phyloP scores from a whole-genome alignment of 1,140 invertebrate species.

The Matsumurasca onukii region DNA sequence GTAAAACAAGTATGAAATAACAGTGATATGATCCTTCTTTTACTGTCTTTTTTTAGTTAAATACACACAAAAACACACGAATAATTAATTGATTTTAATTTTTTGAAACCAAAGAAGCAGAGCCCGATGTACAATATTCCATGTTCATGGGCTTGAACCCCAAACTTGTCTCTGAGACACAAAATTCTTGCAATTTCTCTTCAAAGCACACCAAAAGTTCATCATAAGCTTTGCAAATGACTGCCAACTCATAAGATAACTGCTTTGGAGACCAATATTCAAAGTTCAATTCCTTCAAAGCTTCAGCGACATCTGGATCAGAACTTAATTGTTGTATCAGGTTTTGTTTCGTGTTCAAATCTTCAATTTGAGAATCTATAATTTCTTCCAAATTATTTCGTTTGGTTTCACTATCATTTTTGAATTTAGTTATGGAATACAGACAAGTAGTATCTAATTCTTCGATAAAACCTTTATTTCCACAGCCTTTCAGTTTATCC shows the following conservation, averaged over 20 bases:
- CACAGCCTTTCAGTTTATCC: neutral
- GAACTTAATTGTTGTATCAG: neutral
- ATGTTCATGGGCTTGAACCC: neutral
- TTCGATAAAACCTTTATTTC: neutral
- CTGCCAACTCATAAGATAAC: neutral
- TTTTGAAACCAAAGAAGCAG: neutral
- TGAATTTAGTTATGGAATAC: neutral
- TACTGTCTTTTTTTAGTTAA: no score
- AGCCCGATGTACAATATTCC: neutral
- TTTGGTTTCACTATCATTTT: neutral
- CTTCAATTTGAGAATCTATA: neutral
- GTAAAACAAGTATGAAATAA: no score
- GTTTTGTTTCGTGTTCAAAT: neutral
- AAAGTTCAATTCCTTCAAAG: neutral
- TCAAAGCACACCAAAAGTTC: neutral
- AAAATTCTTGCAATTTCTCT: conserved; percentile 4
- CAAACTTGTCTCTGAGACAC: neutral
- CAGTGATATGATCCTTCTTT: no score
- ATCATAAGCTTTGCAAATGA: neutral
- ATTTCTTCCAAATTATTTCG: neutral
- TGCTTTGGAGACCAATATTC: neutral
- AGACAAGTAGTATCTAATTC: neutral
- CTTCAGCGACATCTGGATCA: neutral
- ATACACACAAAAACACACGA: no score
- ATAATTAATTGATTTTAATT: no score